phyloP scores from a whole-genome alignment of 92 coral and sea anemone genomes.

The Epizoanthus scotinus region DNA sequence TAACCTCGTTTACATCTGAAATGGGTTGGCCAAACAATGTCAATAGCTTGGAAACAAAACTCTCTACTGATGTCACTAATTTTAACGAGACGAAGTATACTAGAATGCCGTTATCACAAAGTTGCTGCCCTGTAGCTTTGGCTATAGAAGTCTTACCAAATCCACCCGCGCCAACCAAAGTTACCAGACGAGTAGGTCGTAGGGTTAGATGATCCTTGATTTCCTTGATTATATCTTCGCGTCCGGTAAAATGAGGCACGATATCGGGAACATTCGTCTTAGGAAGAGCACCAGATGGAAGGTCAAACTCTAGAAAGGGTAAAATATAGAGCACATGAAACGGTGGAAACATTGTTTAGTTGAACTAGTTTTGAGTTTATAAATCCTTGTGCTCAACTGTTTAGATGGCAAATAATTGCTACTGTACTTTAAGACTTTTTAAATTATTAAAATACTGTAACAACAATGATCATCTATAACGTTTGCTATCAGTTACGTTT shows the following conservation, averaged over 20 bases:
- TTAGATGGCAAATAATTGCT: too few species aligned
- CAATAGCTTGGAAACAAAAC: neutral
- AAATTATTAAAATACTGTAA: too few species aligned
- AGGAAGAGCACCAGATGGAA: neutral
- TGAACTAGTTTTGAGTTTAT: too few species aligned
- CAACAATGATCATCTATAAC: too few species aligned
- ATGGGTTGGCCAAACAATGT: neutral
- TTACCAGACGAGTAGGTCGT: neutral
- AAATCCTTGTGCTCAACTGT: too few species aligned
- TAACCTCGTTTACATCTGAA: neutral
- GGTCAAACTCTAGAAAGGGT: neutral
- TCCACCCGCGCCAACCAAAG: neutral
- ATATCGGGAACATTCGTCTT: neutral
- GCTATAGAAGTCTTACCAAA: constrained; percentile 15
- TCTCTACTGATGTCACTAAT: neutral
- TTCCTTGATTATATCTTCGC: neutral
- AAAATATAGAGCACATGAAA: neutral
- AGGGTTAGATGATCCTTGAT: neutral
- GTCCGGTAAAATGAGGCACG: constrained; percentile 7
- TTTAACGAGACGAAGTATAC: neutral
- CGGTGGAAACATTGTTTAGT: too few species aligned
- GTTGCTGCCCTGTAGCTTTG: neutral
- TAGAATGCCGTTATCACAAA: neutral
- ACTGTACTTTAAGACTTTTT: too few species aligned
- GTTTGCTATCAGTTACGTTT: too few species aligned